phyloP scores from a whole-genome alignment of 2,113 vertebrate genomes.

The Cochlearius cochlearius region DNA sequence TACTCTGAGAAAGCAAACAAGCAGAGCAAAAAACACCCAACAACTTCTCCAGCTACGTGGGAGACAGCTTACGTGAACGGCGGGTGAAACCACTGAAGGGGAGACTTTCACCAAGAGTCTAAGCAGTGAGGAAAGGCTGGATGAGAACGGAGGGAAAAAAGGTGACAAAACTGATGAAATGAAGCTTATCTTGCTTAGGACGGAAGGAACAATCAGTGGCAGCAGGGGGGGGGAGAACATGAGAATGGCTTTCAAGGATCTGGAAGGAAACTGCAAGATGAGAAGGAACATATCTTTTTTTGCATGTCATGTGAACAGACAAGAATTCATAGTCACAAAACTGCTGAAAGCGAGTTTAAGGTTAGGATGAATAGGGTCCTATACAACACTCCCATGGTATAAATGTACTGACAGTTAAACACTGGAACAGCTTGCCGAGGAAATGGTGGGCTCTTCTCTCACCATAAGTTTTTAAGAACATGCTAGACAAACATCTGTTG shows the following conservation, averaged over 20 bases:
- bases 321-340: neutral
- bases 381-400: neutral
- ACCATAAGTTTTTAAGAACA: constrained; percentile 31
- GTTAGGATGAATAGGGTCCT: neutral
- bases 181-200: neutral
- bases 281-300: neutral
- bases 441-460: neutral
- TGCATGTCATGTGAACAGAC: neutral
- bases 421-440: constrained; percentile 4
- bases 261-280: neutral
- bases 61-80: neutral
- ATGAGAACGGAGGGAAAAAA: neutral
- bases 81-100: neutral
- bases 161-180: neutral
- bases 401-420: neutral
- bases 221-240: neutral
- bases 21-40: neutral
- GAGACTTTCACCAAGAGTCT: neutral
- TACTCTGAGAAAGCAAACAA: neutral
- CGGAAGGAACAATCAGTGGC: neutral
- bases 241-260: neutral
- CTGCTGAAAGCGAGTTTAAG: neutral
- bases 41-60: neutral
- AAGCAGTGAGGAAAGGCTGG: neutral
- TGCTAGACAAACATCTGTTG: constrained; percentile 38